A percentile compares a stretch with the other conserved stretches of the same genome.
phyloP scores from a whole-genome alignment of 1,140 invertebrate species.

The Drosophila ananassae region DNA sequence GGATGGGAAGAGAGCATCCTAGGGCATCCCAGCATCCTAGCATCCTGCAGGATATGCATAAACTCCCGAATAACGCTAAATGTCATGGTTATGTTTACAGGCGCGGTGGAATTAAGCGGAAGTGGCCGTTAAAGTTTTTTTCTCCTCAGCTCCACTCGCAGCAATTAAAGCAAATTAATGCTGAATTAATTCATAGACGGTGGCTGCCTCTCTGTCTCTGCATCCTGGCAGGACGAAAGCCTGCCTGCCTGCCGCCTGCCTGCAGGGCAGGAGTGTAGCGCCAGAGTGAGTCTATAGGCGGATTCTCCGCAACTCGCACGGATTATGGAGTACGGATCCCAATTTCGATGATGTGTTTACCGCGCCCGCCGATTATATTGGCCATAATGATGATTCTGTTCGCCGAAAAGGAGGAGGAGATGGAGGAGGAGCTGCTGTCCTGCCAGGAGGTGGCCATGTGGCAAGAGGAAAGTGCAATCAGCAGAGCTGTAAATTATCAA shows the following conservation, averaged over 20 bases:
- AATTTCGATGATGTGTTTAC: slow-evolving; percentile 36
- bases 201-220: not conserved
- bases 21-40: not conserved
- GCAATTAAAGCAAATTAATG: slow-evolving; percentile 78
- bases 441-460: slow-evolving; percentile 38
- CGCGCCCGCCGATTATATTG: slow-evolving; percentile 7
- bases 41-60: slow-evolving; percentile 26
- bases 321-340: not conserved
- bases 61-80: slow-evolving; percentile 71
- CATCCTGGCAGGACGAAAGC: not conserved
- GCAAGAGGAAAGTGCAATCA: slow-evolving; percentile 57
- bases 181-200: slow-evolving; percentile 54
- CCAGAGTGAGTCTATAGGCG: not conserved
- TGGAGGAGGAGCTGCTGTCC: not conserved
- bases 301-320: not conserved
- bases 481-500: slow-evolving; percentile 77
- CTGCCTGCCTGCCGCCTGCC: slow-evolving; percentile 8
- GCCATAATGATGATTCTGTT: slow-evolving; percentile 2
- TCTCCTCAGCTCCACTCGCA: not conserved
- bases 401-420: not conserved
- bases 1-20: not conserved
- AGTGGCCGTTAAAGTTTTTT: slow-evolving; percentile 65
- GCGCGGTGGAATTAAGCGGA: slow-evolving; percentile 70
- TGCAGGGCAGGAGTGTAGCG: not conserved
- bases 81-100: slow-evolving; percentile 81